phyloP scores from a whole-genome alignment of 2,797 vertebrate genomes.

The Tangara arthus region DNA sequence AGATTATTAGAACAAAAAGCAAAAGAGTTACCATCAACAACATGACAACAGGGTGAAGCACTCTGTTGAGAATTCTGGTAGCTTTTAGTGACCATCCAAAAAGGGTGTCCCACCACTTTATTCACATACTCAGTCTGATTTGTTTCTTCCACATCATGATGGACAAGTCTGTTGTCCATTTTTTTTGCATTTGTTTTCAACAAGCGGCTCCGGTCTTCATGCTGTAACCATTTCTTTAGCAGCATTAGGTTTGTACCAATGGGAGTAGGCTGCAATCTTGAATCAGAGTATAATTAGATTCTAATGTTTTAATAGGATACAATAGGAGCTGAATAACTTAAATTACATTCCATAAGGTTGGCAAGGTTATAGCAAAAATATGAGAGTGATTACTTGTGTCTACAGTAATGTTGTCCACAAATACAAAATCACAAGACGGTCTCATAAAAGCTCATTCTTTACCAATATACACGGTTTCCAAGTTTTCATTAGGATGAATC shows the following conservation, averaged over 20 bases:
- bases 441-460: not conserved
- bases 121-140: not conserved
- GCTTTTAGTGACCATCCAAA: not conserved
- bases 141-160: not conserved
- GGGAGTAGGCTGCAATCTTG: not conserved
- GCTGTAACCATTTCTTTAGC: not conserved
- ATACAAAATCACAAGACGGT: not conserved
- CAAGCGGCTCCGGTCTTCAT: not conserved
- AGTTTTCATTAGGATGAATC: not conserved
- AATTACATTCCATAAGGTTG: not conserved
- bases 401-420: not conserved
- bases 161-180: not conserved
- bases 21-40: not conserved
- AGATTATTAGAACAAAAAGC: not conserved
- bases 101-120: not conserved
- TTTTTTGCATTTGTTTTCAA: not conserved
- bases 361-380: not conserved
- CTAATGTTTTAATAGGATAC: not conserved
- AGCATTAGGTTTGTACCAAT: not conserved
- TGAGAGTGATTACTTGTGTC: not conserved
- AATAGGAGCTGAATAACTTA: not conserved
- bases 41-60: not conserved
- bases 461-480: not conserved
- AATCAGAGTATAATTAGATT: not conserved
- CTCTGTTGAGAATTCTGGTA: not conserved